Evolutionary conservation across 2,113 vertebrate genomes (phyloP), one percentile per base, ranked within the genome.

Genomic region (Hirundichthys speculiger): DNA sequence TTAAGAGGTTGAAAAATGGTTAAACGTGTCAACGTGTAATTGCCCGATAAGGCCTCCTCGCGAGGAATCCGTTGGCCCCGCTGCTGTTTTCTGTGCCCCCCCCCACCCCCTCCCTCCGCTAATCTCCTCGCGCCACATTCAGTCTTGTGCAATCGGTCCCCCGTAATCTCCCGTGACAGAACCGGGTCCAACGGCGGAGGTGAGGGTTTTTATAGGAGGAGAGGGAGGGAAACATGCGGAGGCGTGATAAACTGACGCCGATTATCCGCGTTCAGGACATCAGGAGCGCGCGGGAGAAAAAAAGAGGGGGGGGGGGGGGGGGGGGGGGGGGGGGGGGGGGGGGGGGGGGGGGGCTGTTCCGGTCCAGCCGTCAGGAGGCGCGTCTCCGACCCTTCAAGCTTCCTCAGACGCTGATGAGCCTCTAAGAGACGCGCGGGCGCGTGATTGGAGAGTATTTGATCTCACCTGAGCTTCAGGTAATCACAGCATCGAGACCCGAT

Each of bases 1-100:
- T 98, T 97, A 99, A 95, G 94, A 96, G 94, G 94, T 95, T 94
- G 95, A 93, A 95, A 95, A 96, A 96, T 94, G 95, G 95, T 95
- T 95, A 93, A 96, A 96, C 95, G 94, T 97, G 95, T 96, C 96
- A 96, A 96, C 96, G 95, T 98, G 96, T 96, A 96, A 96, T 95
- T 96, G 95, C 95, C 94, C 93, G 97, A 99, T 98, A 99, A 99
- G 96, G 96, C 95, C 95, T 96, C 93, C 94, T 97, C 94, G 92
- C 92, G 92, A 96, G 96, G 95, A 96, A 96, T 96, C 94, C 93
- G 94, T 95, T 96, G 96, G 96, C 96, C 96, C 94, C 93, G 93
- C 94, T 94, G 95, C 94, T 94, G 91, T 96, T 96, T 87, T 95
- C 96, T 95, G 93, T 95, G 95, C 94, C 94, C 90, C 76, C 80